Percentiles rank a stretch among this genome's conserved stretches.
These are phyloP conservation scores for Gyps fulvus DNA, from an alignment of 2,113 vertebrate genomes.

Conservation along the genomic window DNA sequence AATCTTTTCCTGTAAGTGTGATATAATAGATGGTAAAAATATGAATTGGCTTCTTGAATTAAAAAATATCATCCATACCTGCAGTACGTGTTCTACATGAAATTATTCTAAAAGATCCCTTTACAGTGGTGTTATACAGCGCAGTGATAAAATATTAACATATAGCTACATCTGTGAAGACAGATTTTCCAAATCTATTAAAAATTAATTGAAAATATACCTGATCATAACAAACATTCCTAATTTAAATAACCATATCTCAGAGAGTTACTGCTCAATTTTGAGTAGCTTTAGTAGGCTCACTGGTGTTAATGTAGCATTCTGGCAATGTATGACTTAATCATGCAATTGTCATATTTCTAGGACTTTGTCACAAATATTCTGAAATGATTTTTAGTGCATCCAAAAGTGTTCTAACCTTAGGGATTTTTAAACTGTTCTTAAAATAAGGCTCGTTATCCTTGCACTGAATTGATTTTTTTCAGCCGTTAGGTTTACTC, in stretches of 20 bases:
- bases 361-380: not conserved
- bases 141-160: not conserved
- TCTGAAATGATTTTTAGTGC: not conserved
- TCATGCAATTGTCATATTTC: not conserved
- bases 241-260: not conserved
- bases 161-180: not conserved
- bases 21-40: not conserved
- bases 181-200: not conserved
- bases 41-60: not conserved
- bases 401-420: not conserved
- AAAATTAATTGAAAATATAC: constrained; percentile 1
- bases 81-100: not conserved
- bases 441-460: not conserved
- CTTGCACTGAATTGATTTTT: not conserved
- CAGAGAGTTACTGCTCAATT: not conserved
- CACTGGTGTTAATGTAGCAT: not conserved
- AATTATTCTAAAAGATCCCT: not conserved
- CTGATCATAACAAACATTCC: not conserved
- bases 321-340: not conserved
- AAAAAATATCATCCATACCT: not conserved
- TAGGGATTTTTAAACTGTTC: not conserved
- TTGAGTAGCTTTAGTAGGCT: not conserved
- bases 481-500: not conserved
- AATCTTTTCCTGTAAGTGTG: not conserved
- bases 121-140: not conserved